These are phyloP conservation scores for Rhinogobius similis DNA, from an alignment of 2,113 vertebrate species.

Conservation along the genomic window DNA sequence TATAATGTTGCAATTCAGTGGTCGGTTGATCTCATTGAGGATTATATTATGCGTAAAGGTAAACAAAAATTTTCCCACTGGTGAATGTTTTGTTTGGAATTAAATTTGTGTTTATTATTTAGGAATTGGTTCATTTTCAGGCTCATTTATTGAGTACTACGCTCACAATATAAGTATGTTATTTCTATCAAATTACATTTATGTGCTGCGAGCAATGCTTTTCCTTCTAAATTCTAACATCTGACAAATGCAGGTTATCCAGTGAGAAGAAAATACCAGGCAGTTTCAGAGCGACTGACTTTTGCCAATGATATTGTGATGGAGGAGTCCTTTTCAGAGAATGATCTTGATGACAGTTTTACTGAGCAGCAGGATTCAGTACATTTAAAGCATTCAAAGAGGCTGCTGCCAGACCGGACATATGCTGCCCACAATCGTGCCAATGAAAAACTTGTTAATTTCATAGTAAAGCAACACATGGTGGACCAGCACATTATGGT, in stretches of 20 bases:
- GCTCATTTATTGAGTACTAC: conserved; percentile 90
- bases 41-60: conserved; percentile 88
- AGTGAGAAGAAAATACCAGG: conserved; percentile 77
- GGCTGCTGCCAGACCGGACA: conserved; percentile 88
- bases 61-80: conserved; percentile 11
- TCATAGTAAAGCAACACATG: conserved; percentile 85
- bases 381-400: conserved; percentile 64
- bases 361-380: conserved; percentile 50
- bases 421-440: conserved; percentile 86
- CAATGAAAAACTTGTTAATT: conserved; percentile 88
- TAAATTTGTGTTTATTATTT: conserved; percentile 21
- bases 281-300: conserved; percentile 60
- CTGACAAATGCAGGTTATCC: conserved; percentile 81
- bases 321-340: conserved; percentile 40
- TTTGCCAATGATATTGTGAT: conserved; percentile 63
- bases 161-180: conserved; percentile 91
- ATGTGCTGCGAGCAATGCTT: neutral
- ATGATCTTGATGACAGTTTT: conserved; percentile 31
- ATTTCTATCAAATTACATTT: neutral
- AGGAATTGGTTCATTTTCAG: conserved; percentile 89
- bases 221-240: neutral
- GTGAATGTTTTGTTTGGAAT: neutral
- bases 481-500: conserved; percentile 84
- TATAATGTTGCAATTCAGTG: conserved; percentile 81
- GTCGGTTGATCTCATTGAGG: conserved; percentile 84